A percentile compares a stretch with the other conserved stretches of the same genome.
Conservation (phyloP, 2,888 invertebrate genomes). For the Cephus pulcher region DNA sequence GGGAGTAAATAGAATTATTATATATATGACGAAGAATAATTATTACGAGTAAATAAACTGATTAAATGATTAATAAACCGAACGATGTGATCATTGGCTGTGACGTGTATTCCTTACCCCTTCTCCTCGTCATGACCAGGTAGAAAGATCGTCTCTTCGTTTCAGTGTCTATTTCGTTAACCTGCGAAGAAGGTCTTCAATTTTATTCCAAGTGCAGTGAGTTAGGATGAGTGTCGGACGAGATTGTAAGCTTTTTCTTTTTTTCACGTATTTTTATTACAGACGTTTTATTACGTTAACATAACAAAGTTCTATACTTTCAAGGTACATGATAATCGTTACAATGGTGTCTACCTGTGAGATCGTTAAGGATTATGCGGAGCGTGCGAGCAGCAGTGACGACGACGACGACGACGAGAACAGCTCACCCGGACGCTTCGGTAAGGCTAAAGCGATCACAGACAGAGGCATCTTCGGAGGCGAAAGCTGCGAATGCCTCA, state of each 20-base stretch:
- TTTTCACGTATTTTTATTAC: conserved; percentile 61
- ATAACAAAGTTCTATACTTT: conserved; percentile 66
- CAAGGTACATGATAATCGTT: conserved; percentile 65
- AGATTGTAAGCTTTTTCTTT: conserved; percentile 24
- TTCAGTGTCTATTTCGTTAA: background rate
- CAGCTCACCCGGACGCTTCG: conserved; percentile 56
- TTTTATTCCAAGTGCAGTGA: background rate
- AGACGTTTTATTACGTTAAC: conserved; percentile 63
- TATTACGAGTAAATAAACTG: conserved; percentile 66
- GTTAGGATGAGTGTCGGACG: background rate
- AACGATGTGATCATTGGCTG: conserved; percentile 10
- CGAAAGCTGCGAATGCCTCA: conserved; percentile 44
- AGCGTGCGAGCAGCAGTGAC: conserved; percentile 45
- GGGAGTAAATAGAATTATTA: conserved; percentile 60
- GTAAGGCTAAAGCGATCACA: conserved; percentile 59
- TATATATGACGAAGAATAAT: conserved; percentile 59
- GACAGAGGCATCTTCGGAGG: conserved; percentile 51
- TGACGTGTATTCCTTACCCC: background rate
- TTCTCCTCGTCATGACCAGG: background rate
- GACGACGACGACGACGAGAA: background rate
- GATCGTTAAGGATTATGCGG: conserved; percentile 59
- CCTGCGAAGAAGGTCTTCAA: background rate
- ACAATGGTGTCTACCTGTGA: conserved; percentile 63
- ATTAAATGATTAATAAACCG: conserved; percentile 61
- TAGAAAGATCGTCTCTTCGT: background rate